phyloP scores from a whole-genome alignment of 2,797 vertebrate species.

The Chiroxiphia lanceolata region DNA sequence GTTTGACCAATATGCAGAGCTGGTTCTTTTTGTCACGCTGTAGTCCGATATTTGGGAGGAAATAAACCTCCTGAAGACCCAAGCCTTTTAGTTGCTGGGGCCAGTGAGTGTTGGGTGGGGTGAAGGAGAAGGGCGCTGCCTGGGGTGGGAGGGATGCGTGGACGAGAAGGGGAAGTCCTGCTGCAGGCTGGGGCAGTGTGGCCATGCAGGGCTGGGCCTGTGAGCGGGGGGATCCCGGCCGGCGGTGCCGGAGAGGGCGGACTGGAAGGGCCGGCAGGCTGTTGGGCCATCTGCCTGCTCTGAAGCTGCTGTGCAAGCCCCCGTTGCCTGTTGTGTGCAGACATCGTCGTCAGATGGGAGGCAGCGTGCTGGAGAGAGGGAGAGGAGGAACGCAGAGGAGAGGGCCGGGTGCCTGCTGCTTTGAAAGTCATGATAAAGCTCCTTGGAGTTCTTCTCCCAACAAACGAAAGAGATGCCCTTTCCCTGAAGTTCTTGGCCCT shows the following conservation, averaged over 20 bases:
- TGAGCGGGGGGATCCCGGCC: background rate
- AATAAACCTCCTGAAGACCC: background rate
- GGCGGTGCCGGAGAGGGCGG: background rate
- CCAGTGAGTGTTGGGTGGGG: background rate
- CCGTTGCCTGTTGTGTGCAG: background rate
- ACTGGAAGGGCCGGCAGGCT: background rate
- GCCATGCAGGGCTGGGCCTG: rapidly evolving
- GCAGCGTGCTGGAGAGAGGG: too few species aligned
- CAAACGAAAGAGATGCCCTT: background rate
- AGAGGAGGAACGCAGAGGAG: rapidly evolving
- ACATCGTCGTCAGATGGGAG: rapidly evolving
- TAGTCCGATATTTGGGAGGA: background rate
- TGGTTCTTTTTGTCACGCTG: too few species aligned
- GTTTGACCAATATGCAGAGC: too few species aligned
- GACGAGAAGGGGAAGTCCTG: background rate
- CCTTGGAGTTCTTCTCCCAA: background rate
- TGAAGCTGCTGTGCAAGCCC: background rate
- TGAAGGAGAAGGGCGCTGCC: background rate
- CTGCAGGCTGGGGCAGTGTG: rapidly evolving
- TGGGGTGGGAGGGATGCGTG: background rate
- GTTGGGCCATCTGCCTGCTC: background rate
- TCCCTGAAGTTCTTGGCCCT: background rate
- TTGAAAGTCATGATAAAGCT: background rate
- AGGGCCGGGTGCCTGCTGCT: rapidly evolving
- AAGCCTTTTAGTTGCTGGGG: background rate